Conservation (phyloP, 1,140 invertebrate genomes). For the Brevipalpus yothersi region DNA sequence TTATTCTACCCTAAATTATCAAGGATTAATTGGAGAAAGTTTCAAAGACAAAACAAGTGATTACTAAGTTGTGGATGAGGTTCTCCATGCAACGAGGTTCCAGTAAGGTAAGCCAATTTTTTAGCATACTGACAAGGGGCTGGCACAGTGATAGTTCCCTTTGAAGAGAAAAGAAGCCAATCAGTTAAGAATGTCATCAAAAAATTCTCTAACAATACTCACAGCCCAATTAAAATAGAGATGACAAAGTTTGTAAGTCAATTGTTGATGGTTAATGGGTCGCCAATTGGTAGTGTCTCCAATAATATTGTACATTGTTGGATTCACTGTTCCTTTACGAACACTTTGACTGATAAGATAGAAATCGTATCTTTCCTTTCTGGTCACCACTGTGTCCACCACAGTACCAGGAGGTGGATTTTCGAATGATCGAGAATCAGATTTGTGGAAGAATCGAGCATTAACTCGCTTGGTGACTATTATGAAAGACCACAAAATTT, state of each 20-base stretch:
- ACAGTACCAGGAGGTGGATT: constrained; percentile 67
- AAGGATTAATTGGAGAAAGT: too few species aligned
- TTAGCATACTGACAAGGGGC: constrained; percentile 66
- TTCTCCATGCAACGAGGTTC: constrained; percentile 35
- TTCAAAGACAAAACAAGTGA: constrained; percentile 23
- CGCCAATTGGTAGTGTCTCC: constrained; percentile 31
- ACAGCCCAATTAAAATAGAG: constrained; percentile 54
- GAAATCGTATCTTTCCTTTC: constrained; percentile 55
- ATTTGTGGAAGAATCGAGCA: constrained; percentile 21
- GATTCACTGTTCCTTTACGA: constrained; percentile 42
- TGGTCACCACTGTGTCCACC: constrained; percentile 56
- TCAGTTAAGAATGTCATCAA: constrained; percentile 3
- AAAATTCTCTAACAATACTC: background rate
- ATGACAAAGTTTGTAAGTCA: constrained; percentile 55
- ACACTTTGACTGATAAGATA: constrained; percentile 51
- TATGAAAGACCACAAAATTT: constrained; percentile 1
- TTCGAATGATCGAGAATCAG: constrained; percentile 10
- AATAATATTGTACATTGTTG: constrained; percentile 53
- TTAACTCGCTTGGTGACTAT: constrained; percentile 32
- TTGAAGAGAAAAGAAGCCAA: constrained; percentile 4
- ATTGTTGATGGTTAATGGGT: constrained; percentile 39
- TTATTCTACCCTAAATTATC: too few species aligned
- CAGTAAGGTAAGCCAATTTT: constrained; percentile 52
- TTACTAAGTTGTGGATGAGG: constrained; percentile 22
- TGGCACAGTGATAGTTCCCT: constrained; percentile 53